Evolutionary conservation across 2,113 vertebrate species (phyloP).

Genomic region (Brevimyrus niger): DNA sequence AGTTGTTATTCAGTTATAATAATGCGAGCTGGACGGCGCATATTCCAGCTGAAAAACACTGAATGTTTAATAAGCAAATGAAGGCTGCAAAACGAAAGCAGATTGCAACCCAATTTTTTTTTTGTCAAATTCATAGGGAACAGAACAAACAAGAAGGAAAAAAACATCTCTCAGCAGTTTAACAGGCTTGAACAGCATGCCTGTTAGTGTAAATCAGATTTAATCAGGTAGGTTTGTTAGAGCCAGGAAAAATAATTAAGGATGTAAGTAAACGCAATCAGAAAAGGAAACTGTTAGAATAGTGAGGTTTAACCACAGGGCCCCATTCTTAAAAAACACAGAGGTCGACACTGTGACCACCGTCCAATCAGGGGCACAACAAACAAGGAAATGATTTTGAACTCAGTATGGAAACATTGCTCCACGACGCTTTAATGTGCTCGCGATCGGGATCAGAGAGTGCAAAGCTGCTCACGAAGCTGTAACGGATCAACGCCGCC

Average conservation of each 20-base stretch:
- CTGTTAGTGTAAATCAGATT: constrained; percentile 48
- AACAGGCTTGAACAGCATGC: constrained; percentile 42
- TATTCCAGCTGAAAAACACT: constrained; percentile 3
- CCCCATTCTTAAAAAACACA: constrained; percentile 21
- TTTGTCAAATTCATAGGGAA: constrained; percentile 25
- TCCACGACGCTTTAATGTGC: constrained; percentile 39
- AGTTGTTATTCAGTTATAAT: background rate
- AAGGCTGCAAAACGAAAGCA: constrained; percentile 23
- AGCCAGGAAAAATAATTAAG: constrained; percentile 49
- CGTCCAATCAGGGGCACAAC: constrained; percentile 36
- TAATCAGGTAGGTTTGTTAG: constrained; percentile 36
- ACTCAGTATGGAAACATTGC: constrained; percentile 26
- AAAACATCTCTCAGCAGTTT: constrained; percentile 19
- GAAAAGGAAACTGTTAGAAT: constrained; percentile 37
- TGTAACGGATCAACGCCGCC: background rate
- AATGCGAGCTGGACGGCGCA: background rate
- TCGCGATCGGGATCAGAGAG: background rate
- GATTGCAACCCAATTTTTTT: constrained; percentile 27
- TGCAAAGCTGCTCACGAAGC: background rate
- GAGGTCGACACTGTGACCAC: constrained; percentile 30
- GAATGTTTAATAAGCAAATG: constrained; percentile 1
- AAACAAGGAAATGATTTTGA: constrained; percentile 30
- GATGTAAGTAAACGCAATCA: constrained; percentile 50
- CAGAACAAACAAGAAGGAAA: constrained; percentile 24
- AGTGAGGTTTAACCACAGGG: constrained; percentile 28